phyloP scores from a whole-genome alignment of 2,113 vertebrate species.

The Apodemus speciosus region DNA sequence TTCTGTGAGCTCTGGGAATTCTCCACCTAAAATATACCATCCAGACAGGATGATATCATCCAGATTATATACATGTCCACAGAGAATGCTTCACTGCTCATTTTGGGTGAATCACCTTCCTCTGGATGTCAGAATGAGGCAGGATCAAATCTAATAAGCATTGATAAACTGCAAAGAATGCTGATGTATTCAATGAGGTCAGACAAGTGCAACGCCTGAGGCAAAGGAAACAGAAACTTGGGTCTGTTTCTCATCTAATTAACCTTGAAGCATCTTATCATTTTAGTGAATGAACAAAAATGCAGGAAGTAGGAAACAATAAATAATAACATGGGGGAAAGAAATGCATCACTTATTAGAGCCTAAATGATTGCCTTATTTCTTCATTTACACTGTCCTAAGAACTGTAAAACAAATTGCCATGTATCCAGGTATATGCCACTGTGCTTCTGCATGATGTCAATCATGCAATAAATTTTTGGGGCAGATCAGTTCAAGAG shows the following conservation, averaged over 20 bases:
- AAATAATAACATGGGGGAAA: background rate
- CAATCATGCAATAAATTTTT: background rate
- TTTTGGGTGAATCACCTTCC: conserved; percentile 71
- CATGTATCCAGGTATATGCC: no score
- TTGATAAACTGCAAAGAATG: conserved; percentile 58
- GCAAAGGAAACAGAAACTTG: background rate
- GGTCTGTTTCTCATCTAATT: background rate
- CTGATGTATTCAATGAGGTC: conserved; percentile 45
- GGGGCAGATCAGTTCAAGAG: background rate
- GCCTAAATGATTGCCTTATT: background rate
- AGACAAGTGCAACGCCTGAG: conserved; percentile 22
- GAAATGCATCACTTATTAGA: background rate
- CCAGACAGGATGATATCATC: conserved; percentile 71
- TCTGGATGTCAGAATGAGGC: conserved; percentile 62
- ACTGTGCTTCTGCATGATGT: background rate
- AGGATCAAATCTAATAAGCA: conserved; percentile 68
- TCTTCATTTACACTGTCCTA: background rate
- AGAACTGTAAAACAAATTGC: background rate
- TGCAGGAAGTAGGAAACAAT: background rate
- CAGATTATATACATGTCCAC: conserved; percentile 37
- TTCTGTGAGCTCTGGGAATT: conserved; percentile 45
- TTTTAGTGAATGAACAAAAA: background rate
- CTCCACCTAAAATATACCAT: conserved; percentile 53
- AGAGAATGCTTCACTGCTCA: conserved; percentile 36
- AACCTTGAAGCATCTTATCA: background rate